Evolutionary conservation across 2,888 invertebrate species (phyloP), one percentile per base, ranked within the genome.

Genomic region (Hesperia comma): DNA sequence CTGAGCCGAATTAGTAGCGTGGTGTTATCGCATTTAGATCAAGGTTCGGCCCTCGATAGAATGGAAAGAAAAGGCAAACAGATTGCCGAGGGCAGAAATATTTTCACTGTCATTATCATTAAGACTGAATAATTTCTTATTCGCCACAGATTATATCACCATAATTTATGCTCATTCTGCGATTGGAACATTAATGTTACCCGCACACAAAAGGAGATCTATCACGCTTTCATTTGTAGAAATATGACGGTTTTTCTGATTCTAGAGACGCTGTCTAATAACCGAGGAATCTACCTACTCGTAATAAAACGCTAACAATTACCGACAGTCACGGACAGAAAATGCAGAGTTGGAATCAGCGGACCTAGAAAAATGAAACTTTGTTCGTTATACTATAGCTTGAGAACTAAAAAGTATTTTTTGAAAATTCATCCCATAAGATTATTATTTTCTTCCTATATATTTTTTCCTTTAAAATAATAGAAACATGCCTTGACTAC

Each of bases 21-120:
- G 55, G 51, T 51, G 63, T 57, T 63, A 63, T 63, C 63, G 57
- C 63, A 63, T 63, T 63, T 33, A 63, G 63, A 63, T 63, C 63
- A 57, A 51, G 63, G 57, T 26, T 57, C 15, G 57, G 55, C 15
- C 51, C 40, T 57, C 51, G 49, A 51, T 63, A 63, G 49, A 41
- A 8, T 57, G 40, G 40, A 51, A 57, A 57, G 63, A 57, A 51
- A 56, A 46, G 63, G n/a, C 57, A 57, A 63, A 63, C 40, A 57
- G 63, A 56, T 49, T 63, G 49, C 51, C 57, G 12, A 26, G 32
- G 57, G 19, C 33, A 10, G 46, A 33, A 56, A 49, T 49, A 26
- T 56, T 40, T 33, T 37, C 63, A 49, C 56, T 63, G 56, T 41
- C 37, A 63, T 63, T 63, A 63, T 46, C 62, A 54, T 63, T 56